phyloP scores from a whole-genome alignment of 2,888 invertebrate species.

The Tridacna crocea region DNA sequence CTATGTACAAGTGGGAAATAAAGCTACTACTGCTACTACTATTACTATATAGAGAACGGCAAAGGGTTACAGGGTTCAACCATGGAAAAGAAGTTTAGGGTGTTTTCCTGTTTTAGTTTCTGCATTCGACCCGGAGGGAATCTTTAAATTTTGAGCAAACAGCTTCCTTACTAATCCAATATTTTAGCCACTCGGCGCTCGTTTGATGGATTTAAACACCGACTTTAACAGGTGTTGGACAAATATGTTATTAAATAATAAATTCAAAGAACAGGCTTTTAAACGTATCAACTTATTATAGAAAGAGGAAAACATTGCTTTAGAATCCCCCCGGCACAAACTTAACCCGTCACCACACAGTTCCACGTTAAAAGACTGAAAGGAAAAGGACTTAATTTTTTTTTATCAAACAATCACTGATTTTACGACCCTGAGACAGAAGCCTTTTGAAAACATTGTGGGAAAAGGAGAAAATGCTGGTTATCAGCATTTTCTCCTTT shows the following conservation, averaged over 20 bases:
- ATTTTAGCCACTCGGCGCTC: slow-evolving; percentile 4
- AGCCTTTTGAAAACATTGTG: not conserved
- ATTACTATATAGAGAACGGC: no score
- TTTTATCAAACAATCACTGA: no score
- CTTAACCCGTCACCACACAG: not conserved
- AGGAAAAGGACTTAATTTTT: no score
- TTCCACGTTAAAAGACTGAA: no score
- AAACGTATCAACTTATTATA: slow-evolving; percentile 42
- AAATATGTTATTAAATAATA: slow-evolving; percentile 44
- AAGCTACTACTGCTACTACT: no score
- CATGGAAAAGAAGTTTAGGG: no score
- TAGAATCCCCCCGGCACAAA: slow-evolving; percentile 1
- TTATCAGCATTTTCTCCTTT: not conserved
- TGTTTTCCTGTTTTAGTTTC: no score
- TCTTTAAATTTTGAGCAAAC: slow-evolving; percentile 2
- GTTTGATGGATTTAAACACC: slow-evolving; percentile 30
- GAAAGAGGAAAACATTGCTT: slow-evolving; percentile 17
- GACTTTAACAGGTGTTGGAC: slow-evolving; percentile 44
- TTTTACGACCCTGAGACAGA: no score
- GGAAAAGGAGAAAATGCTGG: not conserved
- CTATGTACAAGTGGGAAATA: no score
- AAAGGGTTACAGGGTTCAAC: no score
- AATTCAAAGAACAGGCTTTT: slow-evolving; percentile 38
- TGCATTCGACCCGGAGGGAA: not conserved
- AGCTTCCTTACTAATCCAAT: slow-evolving; percentile 20